A percentile compares a stretch with the other conserved stretches of the same genome.
Evolutionary conservation across 2,888 invertebrate species (phyloP).

Genomic region (Mythimna impura): DNA sequence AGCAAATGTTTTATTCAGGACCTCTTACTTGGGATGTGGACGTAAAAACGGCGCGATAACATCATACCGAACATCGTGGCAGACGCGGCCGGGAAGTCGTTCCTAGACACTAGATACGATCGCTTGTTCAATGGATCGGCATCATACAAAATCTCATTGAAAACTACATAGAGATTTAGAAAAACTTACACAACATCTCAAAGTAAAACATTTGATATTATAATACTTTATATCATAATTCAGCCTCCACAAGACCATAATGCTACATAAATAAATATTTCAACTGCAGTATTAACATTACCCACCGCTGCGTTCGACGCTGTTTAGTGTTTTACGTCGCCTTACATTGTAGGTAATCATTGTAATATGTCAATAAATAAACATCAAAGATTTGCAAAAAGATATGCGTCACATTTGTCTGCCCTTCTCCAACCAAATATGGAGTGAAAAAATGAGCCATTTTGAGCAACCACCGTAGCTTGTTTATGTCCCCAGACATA

Average conservation of each 20-base stretch:
- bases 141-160: neutral
- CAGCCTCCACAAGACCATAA: slow-evolving; percentile 5
- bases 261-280: slow-evolving; percentile 24
- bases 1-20: slow-evolving; percentile 57
- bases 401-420: neutral
- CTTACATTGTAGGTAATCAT: slow-evolving; percentile 41
- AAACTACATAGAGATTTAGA: slow-evolving; percentile 3
- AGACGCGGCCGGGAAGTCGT: neutral
- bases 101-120: slow-evolving; percentile 12
- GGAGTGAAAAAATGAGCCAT: neutral
- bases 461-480: neutral
- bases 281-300: slow-evolving; percentile 26
- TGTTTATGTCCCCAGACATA: neutral
- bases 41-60: slow-evolving; percentile 48
- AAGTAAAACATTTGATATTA: slow-evolving; percentile 5
- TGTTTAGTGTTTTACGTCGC: slow-evolving; percentile 32
- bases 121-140: slow-evolving; percentile 10
- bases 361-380: slow-evolving; percentile 46
- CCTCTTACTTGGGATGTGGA: slow-evolving; percentile 19
- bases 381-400: slow-evolving; percentile 27
- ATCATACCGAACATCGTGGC: slow-evolving; percentile 29
- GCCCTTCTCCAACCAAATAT: neutral
- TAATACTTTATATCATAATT: slow-evolving; percentile 9
- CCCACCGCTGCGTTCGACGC: slow-evolving; percentile 21
- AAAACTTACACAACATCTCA: slow-evolving; percentile 9